Evolutionary conservation across 2,888 invertebrate genomes (phyloP).

Genomic region (Scaptomyza caliginosa): DNA sequence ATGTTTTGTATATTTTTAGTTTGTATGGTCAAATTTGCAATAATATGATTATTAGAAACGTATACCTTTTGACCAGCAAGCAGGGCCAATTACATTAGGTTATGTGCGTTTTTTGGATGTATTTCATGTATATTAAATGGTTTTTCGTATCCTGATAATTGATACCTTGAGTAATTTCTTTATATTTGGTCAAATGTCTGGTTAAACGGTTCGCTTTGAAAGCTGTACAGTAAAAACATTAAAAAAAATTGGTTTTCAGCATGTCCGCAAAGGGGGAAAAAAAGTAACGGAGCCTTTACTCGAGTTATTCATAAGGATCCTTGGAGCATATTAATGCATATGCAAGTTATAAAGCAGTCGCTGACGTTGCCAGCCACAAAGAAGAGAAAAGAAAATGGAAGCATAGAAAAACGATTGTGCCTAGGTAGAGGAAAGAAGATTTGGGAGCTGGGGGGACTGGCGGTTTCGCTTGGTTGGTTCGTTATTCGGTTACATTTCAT

Average conservation of each 20-base stretch:
- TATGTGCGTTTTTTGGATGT: no score
- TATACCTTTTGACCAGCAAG: no score
- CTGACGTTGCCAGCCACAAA: slow-evolving; percentile 34
- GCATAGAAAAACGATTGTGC: slow-evolving; percentile 27
- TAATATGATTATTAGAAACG: no score
- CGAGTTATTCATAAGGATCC: slow-evolving; percentile 37
- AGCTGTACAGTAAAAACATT: neutral
- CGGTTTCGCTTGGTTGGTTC: slow-evolving; percentile 75
- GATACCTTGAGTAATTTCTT: no score
- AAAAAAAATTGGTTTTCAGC: neutral
- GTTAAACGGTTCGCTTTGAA: neutral
- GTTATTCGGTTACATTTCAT: slow-evolving; percentile 81
- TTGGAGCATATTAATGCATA: slow-evolving; percentile 72
- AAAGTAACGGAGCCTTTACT: slow-evolving; percentile 27
- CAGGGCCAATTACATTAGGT: no score
- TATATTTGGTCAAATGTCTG: neutral
- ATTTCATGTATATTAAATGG: no score
- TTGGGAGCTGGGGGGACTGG: slow-evolving; percentile 7
- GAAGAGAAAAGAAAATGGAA: slow-evolving; percentile 31
- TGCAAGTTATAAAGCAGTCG: slow-evolving; percentile 62
- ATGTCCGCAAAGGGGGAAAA: neutral
- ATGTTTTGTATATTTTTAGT: no score
- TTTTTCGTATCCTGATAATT: no score
- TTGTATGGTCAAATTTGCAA: no score
- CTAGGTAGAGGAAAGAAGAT: neutral